A percentile compares a stretch with the other conserved stretches of the same genome.
Evolutionary conservation across 2,113 vertebrate genomes (phyloP).

Genomic region (Elaphurus davidianus): DNA sequence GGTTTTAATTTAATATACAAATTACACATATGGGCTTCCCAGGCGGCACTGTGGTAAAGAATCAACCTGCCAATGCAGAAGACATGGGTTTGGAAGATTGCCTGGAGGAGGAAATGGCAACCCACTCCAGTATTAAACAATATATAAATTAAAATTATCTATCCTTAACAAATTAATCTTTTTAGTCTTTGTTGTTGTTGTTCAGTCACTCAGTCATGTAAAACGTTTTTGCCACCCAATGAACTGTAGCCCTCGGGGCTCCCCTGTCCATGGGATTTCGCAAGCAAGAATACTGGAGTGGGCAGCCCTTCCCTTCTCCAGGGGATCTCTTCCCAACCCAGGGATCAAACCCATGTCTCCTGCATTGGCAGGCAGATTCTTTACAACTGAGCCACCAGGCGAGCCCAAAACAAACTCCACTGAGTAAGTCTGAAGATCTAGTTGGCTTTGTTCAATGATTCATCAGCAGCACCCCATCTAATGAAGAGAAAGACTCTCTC

Average conservation of each 20-base stretch:
- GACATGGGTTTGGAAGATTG: not conserved
- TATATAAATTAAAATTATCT: not conserved
- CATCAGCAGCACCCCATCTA: not conserved
- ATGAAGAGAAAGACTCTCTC: not conserved
- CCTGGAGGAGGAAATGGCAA: not conserved
- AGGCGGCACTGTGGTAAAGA: not conserved
- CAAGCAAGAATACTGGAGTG: not conserved
- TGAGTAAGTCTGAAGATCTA: not conserved
- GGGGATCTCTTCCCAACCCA: not conserved
- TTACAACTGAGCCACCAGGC: not conserved
- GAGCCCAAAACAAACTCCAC: not conserved
- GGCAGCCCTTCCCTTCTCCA: not conserved
- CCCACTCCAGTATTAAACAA: not conserved
- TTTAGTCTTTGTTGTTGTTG: not conserved
- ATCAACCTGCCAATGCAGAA: not conserved
- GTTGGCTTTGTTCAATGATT: not conserved
- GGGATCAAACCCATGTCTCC: not conserved
- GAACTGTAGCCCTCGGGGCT: not conserved
- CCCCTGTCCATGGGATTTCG: not conserved
- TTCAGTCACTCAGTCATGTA: not conserved
- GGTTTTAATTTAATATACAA: not conserved
- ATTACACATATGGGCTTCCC: not conserved
- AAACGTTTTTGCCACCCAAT: not conserved
- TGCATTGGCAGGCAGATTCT: not conserved
- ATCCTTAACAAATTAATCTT: not conserved